A percentile compares a stretch with the other conserved stretches of the same genome.
Conservation (phyloP, 1,140 invertebrate species). For the Lysiphlebus fabarum region DNA sequence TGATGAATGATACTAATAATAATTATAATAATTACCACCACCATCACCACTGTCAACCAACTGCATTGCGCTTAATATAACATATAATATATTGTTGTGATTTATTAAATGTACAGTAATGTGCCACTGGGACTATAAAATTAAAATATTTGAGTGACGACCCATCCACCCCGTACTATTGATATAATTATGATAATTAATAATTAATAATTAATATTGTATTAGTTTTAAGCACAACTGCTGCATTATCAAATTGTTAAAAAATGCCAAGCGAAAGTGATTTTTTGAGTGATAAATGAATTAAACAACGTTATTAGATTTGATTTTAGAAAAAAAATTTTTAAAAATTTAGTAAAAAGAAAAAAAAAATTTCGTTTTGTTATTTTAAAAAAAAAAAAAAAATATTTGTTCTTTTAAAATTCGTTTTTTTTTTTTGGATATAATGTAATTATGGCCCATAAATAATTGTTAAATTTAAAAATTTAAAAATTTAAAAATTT, state of each 20-base stretch:
- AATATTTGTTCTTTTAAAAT: constrained; percentile 19
- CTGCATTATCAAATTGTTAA: constrained; percentile 57
- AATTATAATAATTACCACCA: constrained; percentile 10
- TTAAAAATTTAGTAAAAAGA: constrained; percentile 25
- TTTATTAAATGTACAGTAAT: constrained; percentile 52
- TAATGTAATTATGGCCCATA: constrained; percentile 44
- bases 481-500: too few species aligned
- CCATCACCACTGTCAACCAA: constrained; percentile 47
- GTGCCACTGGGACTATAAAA: constrained; percentile 54
- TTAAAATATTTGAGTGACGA: constrained; percentile 54
- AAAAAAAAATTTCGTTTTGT: constrained; percentile 16
- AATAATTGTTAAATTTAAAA: constrained; percentile 25
- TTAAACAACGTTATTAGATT: constrained; percentile 5
- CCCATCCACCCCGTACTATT: constrained; percentile 55
- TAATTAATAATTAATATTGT: constrained; percentile 45
- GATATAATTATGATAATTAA: constrained; percentile 20
- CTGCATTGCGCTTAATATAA: constrained; percentile 27
- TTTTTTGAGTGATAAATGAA: constrained; percentile 16
- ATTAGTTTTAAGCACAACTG: constrained; percentile 44
- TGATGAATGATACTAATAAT: background rate
- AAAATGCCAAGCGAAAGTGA: constrained; percentile 48
- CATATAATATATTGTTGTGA: constrained; percentile 48
- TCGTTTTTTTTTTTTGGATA: constrained; percentile 48
- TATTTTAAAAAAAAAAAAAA: constrained; percentile 10
- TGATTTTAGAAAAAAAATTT: constrained; percentile 34